Conservation (phyloP, 2,888 invertebrate genomes). For the Physocephala rufipes region DNA sequence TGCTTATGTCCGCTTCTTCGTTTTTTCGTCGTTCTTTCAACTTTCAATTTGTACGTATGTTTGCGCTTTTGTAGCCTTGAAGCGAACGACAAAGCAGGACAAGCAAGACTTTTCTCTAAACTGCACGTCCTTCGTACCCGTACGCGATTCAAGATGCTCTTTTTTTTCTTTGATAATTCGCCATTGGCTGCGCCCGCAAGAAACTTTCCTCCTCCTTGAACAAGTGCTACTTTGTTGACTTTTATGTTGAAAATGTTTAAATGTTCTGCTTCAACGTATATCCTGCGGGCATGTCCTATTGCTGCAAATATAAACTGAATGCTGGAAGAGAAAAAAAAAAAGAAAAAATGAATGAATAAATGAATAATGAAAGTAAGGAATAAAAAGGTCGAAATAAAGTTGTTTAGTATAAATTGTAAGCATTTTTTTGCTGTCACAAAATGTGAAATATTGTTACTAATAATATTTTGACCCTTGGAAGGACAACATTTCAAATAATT, state of each 20-base stretch:
- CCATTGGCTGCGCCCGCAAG: background rate
- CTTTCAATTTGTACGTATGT: background rate
- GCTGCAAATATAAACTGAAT: conserved; percentile 35
- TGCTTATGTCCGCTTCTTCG: background rate
- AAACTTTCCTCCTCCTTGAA: background rate
- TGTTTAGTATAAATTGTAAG: conserved; percentile 40
- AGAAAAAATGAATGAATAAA: background rate
- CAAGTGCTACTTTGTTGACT: conserved; percentile 37
- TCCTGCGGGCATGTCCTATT: conserved; percentile 28
- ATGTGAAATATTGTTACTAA: conserved; percentile 33
- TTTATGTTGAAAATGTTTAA: conserved; percentile 36
- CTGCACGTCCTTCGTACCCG: conserved; percentile 16
- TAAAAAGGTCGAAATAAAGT: conserved; percentile 8
- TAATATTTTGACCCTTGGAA: conserved; percentile 33
- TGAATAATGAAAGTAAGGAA: background rate
- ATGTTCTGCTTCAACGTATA: conserved; percentile 9
- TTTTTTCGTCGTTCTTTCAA: background rate
- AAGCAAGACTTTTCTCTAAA: conserved; percentile 27
- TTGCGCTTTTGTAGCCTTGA: conserved; percentile 4
- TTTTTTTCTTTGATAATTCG: background rate
- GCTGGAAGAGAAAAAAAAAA: conserved; percentile 13
- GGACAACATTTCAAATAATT: background rate
- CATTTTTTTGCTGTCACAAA: conserved; percentile 37
- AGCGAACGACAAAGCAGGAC: conserved; percentile 19
- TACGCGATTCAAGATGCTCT: conserved; percentile 14